A percentile compares a stretch with the other conserved stretches of the same genome.
phyloP scores from a whole-genome alignment of 2,797 vertebrate species.

The Labroides dimidiatus region DNA sequence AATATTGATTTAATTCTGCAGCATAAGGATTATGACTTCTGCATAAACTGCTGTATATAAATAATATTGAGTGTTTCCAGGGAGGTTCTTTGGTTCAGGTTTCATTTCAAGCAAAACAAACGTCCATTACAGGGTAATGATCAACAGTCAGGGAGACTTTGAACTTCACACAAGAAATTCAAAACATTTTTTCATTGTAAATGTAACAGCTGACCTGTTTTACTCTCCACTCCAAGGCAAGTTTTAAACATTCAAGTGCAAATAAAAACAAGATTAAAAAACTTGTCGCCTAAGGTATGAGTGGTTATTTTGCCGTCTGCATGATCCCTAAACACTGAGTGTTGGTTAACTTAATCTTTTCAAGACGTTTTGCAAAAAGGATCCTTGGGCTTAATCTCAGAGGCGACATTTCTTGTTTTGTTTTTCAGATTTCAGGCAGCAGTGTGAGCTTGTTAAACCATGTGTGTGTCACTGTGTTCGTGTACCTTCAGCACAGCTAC shows the following conservation, averaged over 20 bases:
- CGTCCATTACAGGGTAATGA: conserved; percentile 55
- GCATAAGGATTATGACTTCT: too few species aligned
- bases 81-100: too few species aligned
- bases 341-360: conserved; percentile 25
- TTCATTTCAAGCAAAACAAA: not conserved
- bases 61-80: too few species aligned
- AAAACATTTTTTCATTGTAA: conserved; percentile 5
- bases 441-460: conserved; percentile 2
- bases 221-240: not conserved
- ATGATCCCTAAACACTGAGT: not conserved
- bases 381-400: conserved; percentile 4
- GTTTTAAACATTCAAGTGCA: not conserved
- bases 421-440: conserved; percentile 15
- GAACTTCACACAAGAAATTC: conserved; percentile 26
- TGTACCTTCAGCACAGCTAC: conserved; percentile 90
- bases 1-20: too few species aligned
- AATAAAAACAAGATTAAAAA: not conserved
- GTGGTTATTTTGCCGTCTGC: not conserved
- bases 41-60: too few species aligned
- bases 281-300: not conserved
- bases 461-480: conserved; percentile 21
- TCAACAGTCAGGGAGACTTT: conserved; percentile 54
- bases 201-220: not conserved
- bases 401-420: not conserved
- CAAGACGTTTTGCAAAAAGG: conserved; percentile 7